These are phyloP conservation scores for Eumacrocentrus americanus DNA, from an alignment of 2,888 invertebrate genomes.

Conservation along the genomic window DNA sequence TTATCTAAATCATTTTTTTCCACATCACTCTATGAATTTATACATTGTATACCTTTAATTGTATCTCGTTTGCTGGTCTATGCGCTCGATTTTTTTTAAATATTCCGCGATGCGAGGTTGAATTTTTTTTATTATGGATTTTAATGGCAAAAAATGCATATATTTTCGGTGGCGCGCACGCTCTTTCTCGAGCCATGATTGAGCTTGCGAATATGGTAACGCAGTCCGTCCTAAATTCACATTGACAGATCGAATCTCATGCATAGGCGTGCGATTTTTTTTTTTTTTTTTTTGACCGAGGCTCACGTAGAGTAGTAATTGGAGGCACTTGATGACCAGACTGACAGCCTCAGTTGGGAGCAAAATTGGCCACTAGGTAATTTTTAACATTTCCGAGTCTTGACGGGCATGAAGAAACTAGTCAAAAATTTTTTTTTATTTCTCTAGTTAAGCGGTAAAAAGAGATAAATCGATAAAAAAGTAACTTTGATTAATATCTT, in stretches of 20 bases:
- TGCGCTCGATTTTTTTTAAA: slow-evolving; percentile 13
- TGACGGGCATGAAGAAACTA: neutral
- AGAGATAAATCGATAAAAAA: no score
- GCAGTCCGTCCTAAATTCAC: slow-evolving; percentile 7
- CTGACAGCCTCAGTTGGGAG: neutral
- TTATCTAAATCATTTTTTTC: slow-evolving; percentile 8
- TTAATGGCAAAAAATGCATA: slow-evolving; percentile 18
- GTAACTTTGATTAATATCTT: no score
- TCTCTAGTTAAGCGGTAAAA: neutral
- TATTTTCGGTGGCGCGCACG: neutral
- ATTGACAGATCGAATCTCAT: slow-evolving; percentile 3
- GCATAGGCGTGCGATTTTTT: slow-evolving; percentile 3
- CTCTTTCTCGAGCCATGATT: slow-evolving; percentile 1
- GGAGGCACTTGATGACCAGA: neutral
- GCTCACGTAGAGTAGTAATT: neutral
- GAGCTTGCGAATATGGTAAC: slow-evolving; percentile 1
- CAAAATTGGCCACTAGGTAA: neutral
- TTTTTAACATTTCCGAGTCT: neutral
- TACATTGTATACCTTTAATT: slow-evolving; percentile 29
- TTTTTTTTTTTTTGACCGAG: neutral
- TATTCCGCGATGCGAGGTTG: slow-evolving; percentile 1
- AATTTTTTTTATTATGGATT: slow-evolving; percentile 10
- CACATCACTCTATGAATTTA: slow-evolving; percentile 25
- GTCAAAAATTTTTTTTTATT: neutral
- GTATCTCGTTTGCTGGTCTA: slow-evolving; percentile 19